These are phyloP conservation scores for Oenanthe melanoleuca DNA, from an alignment of 2,113 vertebrate species.

Conservation along the genomic window DNA sequence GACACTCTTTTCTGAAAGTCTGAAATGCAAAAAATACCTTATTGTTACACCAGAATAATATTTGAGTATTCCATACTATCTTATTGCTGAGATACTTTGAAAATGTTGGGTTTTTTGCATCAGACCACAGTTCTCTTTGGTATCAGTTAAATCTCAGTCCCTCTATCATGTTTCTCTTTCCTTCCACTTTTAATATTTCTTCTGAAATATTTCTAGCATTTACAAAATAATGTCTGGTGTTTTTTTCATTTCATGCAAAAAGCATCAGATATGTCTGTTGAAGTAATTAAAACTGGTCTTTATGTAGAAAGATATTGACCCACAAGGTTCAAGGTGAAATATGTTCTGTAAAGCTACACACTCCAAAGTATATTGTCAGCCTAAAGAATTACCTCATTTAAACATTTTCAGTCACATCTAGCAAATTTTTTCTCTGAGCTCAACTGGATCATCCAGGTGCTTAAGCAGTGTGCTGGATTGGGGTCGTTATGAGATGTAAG, in stretches of 20 bases:
- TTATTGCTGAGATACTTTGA: neutral
- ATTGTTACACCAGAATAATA: neutral
- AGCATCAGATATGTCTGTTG: accelerated
- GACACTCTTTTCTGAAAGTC: neutral
- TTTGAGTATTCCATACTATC: neutral
- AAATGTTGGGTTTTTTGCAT: neutral
- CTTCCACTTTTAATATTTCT: neutral
- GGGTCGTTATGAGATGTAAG: neutral
- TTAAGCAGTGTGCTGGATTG: neutral
- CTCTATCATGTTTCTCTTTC: neutral
- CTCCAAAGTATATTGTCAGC: neutral
- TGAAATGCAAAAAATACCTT: neutral
- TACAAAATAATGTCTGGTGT: accelerated
- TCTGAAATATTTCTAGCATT: neutral
- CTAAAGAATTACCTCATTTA: neutral
- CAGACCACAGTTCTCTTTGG: neutral
- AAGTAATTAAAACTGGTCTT: neutral
- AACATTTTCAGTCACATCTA: neutral
- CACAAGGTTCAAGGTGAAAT: neutral
- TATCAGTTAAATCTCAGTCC: neutral
- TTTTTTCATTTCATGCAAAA: neutral
- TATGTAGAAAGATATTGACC: neutral
- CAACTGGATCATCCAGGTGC: neutral
- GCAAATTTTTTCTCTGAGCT: neutral
- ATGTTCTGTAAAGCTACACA: neutral